Evolutionary conservation across 2,113 vertebrate genomes (phyloP).

Genomic region (Rhombomys opimus): DNA sequence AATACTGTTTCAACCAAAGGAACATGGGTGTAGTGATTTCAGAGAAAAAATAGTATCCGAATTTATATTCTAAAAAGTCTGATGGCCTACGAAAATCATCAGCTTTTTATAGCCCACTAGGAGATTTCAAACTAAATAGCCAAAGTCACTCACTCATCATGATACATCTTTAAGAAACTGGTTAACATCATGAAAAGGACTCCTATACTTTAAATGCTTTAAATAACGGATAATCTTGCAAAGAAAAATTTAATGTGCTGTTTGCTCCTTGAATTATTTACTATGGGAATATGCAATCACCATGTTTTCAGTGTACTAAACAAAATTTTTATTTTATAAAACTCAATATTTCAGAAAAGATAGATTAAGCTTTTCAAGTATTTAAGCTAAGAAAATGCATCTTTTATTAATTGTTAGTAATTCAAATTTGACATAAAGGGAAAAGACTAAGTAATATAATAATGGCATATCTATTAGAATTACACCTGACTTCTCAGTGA

Average conservation of each 20-base stretch:
- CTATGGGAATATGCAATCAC: not conserved
- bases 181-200: not conserved
- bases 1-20: not conserved
- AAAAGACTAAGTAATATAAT: too few species aligned
- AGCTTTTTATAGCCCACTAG: not conserved
- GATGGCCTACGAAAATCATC: not conserved
- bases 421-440: not conserved
- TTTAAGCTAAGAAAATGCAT: not conserved
- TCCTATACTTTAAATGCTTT: not conserved
- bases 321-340: not conserved
- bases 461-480: too few species aligned
- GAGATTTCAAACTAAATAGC: not conserved
- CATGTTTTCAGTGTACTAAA: not conserved
- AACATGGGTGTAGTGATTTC: not conserved
- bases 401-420: not conserved
- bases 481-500: too few species aligned
- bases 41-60: not conserved
- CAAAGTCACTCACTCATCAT: not conserved
- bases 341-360: not conserved
- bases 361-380: constrained; percentile 15
- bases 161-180: not conserved
- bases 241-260: not conserved
- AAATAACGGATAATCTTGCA: not conserved
- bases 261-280: not conserved
- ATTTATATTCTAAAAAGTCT: constrained; percentile 21